Evolutionary conservation across 2,888 invertebrate species (phyloP).

Genomic region (Drosophila neoperkinsi): DNA sequence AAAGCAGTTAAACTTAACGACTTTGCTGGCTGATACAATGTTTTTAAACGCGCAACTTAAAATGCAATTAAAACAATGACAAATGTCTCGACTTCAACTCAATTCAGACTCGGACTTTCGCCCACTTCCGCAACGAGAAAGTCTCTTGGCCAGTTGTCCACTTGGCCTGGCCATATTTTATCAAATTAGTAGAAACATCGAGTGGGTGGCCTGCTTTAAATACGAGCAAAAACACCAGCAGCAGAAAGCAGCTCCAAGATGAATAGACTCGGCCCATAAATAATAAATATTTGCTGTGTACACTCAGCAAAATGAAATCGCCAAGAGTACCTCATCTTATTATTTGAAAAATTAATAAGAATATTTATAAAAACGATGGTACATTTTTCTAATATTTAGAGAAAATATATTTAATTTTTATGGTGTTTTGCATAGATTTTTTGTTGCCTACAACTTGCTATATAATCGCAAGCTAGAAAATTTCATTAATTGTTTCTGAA

Average conservation of each 20-base stretch:
- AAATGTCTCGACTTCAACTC: constrained; percentile 17
- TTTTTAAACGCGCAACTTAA: constrained; percentile 26
- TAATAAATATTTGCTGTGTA: constrained; percentile 36
- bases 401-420: no score
- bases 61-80: constrained; percentile 63
- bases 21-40: constrained; percentile 13
- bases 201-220: constrained; percentile 55
- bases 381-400: not conserved
- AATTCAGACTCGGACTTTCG: constrained; percentile 55
- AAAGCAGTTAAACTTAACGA: constrained; percentile 13
- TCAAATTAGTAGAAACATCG: constrained; percentile 47
- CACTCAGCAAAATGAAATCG: not conserved
- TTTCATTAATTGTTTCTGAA: not conserved
- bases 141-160: constrained; percentile 25
- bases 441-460: no score
- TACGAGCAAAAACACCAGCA: not conserved
- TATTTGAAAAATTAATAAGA: not conserved
- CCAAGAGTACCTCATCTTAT: not conserved
- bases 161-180: constrained; percentile 60
- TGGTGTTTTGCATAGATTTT: no score
- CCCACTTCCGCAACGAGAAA: constrained; percentile 51
- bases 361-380: not conserved
- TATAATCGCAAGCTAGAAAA: not conserved
- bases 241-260: constrained; percentile 35
- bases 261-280: constrained; percentile 55